Evolutionary conservation across 2,888 invertebrate genomes (phyloP).

Genomic region (Bugulina stolonifera): DNA sequence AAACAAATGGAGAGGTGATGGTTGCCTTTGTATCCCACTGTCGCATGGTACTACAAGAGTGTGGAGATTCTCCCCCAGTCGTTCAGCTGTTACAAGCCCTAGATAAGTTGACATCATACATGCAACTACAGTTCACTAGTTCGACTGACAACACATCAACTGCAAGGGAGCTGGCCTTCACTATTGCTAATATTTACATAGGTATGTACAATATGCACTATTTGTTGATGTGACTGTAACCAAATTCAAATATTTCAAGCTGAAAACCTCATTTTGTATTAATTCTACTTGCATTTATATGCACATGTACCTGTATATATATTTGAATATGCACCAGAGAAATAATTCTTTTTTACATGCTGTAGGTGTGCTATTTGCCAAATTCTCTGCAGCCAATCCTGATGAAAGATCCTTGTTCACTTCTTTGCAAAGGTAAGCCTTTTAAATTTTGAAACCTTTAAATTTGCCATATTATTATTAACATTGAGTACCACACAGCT

Average conservation of each 20-base stretch:
- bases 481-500: too few relatives aligned
- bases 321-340: too few relatives aligned
- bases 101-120: neutral
- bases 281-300: too few relatives aligned
- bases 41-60: constrained; percentile 33
- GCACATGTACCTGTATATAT: too few relatives aligned
- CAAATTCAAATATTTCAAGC: too few relatives aligned
- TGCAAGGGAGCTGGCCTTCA: constrained; percentile 56
- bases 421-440: neutral
- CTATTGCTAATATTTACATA: constrained; percentile 52
- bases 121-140: neutral
- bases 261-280: too few relatives aligned
- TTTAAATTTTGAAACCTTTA: too few relatives aligned
- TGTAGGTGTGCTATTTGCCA: neutral
- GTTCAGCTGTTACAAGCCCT: neutral
- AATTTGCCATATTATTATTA: too few relatives aligned
- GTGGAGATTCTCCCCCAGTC: constrained; percentile 31
- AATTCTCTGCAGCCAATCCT: neutral
- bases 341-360: too few relatives aligned
- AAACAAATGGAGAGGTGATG: constrained; percentile 53
- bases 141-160: constrained; percentile 41
- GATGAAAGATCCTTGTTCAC: neutral
- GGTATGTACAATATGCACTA: constrained; percentile 37
- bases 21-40: constrained; percentile 45
- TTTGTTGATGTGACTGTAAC: neutral